Evolutionary conservation across 2,113 vertebrate species (phyloP).

Genomic region (Stegastes partitus): DNA sequence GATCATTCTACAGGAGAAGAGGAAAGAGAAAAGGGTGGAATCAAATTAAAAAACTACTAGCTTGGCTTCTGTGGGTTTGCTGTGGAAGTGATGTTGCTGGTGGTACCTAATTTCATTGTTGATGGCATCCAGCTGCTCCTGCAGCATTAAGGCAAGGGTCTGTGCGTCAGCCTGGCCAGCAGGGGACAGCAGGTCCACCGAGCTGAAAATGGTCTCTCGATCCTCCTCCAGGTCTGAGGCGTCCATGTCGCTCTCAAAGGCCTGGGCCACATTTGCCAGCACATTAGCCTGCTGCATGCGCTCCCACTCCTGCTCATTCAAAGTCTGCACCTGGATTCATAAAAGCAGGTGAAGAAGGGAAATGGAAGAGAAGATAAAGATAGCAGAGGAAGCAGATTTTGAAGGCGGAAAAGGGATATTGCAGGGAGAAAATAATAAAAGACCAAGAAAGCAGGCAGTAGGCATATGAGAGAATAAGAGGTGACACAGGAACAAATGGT

Average conservation of each 20-base stretch:
- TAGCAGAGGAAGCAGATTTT: background rate
- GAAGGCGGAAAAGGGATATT: background rate
- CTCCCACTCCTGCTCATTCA: constrained; percentile 99
- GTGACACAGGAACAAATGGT: background rate
- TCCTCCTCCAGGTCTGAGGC: constrained; percentile 94
- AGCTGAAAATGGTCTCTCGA: constrained; percentile 92
- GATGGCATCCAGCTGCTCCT: constrained; percentile 98
- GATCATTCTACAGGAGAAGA: constrained; percentile 86
- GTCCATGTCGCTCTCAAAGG: constrained; percentile 95
- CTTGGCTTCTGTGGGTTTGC: background rate
- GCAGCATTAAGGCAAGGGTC: constrained; percentile 96
- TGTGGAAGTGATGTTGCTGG: background rate
- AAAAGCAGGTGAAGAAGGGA: background rate
- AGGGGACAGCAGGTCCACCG: constrained; percentile 93
- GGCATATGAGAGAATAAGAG: background rate
- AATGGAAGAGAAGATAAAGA: background rate
- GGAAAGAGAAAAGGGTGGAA: too few relatives aligned
- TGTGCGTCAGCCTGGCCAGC: constrained; percentile 96
- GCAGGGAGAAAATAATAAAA: background rate
- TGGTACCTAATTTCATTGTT: constrained; percentile 97
- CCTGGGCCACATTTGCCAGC: constrained; percentile 95
- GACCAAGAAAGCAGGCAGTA: background rate
- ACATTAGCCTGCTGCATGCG: constrained; percentile 97
- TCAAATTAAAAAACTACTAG: background rate
- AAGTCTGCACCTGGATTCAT: constrained; percentile 91